phyloP scores from a whole-genome alignment of 2,113 vertebrate species.

The Cynoglossus semilaevis region DNA sequence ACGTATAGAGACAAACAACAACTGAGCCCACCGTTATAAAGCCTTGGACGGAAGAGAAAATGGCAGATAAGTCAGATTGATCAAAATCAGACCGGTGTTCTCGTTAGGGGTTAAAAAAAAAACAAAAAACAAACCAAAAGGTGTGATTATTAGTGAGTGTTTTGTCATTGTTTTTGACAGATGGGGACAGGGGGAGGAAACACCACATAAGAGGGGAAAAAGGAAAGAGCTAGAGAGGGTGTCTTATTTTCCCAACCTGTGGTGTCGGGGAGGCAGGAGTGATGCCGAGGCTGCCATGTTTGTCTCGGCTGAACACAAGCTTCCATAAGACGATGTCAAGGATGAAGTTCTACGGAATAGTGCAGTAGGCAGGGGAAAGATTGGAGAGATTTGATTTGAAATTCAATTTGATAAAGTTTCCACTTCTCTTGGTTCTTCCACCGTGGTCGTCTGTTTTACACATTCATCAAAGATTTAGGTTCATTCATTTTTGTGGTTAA shows the following conservation, averaged over 20 bases:
- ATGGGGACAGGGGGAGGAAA: conserved; percentile 40
- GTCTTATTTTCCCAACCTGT: conserved; percentile 89
- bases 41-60: conserved; percentile 14
- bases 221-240: conserved; percentile 55
- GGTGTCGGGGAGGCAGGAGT: conserved; percentile 82
- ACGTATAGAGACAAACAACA: too few species aligned
- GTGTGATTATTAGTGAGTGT: conserved; percentile 5
- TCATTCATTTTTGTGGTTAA: not conserved
- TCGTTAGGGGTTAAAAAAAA: conserved; percentile 40
- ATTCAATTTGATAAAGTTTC: conserved; percentile 64
- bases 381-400: conserved; percentile 79
- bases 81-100: conserved; percentile 32
- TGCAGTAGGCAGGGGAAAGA: conserved; percentile 82
- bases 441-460: conserved; percentile 24
- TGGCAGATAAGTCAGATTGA: conserved; percentile 11
- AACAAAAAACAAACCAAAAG: too few species aligned
- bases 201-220: conserved; percentile 43
- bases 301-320: conserved; percentile 97
- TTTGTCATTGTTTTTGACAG: conserved; percentile 16
- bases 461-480: conserved; percentile 7
- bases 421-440: conserved; percentile 27
- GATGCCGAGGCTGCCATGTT: conserved; percentile 88
- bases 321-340: conserved; percentile 99
- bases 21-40: too few species aligned
- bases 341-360: conserved; percentile 93